phyloP scores from a whole-genome alignment of 2,888 invertebrate species.

The Torymus texanus region DNA sequence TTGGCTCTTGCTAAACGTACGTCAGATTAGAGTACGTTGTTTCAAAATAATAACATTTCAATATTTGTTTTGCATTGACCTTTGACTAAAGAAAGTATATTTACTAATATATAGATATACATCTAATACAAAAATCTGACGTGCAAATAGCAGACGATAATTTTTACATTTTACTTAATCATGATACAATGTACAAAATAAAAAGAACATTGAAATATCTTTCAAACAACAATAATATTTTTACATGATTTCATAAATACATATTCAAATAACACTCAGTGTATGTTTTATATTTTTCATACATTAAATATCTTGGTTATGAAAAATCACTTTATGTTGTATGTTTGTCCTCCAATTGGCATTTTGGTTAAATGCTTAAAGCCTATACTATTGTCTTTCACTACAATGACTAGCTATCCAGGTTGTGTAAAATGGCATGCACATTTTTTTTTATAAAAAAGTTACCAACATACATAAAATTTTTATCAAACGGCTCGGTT shows the following conservation, averaged over 20 bases:
- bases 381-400: slow-evolving; percentile 55
- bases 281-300: slow-evolving; percentile 46
- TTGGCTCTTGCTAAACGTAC: too few species aligned
- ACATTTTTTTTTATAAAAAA: slow-evolving; percentile 46
- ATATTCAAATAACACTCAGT: slow-evolving; percentile 32
- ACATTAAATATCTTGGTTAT: slow-evolving; percentile 46
- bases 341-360: slow-evolving; percentile 38
- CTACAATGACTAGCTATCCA: slow-evolving; percentile 55
- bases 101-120: too few species aligned
- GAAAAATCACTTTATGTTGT: slow-evolving; percentile 39
- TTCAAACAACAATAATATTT: slow-evolving; percentile 38
- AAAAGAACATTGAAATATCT: slow-evolving; percentile 27
- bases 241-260: slow-evolving; percentile 40
- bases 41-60: too few species aligned
- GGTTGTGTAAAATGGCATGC: slow-evolving; percentile 53
- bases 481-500: slow-evolving; percentile 49
- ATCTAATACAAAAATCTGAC: too few species aligned
- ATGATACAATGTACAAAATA: slow-evolving; percentile 39
- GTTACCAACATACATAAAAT: slow-evolving; percentile 32
- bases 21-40: too few species aligned
- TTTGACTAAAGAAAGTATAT: too few species aligned
- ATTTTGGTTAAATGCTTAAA: slow-evolving; percentile 52
- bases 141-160: too few species aligned
- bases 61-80: too few species aligned
- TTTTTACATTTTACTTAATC: slow-evolving; percentile 38